Evolutionary conservation across 2,888 invertebrate species (phyloP), one percentile per base, ranked within the genome.

Genomic region (Cantharis rustica): DNA sequence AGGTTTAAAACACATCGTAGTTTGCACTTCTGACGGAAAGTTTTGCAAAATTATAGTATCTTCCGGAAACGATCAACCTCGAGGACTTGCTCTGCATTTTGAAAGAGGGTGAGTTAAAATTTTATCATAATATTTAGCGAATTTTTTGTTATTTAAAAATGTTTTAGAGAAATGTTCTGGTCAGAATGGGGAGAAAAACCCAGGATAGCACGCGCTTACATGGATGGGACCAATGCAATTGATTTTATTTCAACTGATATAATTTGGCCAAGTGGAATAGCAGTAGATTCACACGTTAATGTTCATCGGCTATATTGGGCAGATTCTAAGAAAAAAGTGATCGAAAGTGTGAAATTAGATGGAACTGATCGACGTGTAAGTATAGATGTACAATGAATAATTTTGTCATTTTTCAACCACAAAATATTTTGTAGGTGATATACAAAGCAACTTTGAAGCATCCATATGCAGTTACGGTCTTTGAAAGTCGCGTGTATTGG

Each of bases 401-500:
- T 2, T 27, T 27, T 27, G 31, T 27, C 11, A 27, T 27, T 27
- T 27, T 2, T 27, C 27, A 26, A 26, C 5, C 10, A 26, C 1
- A 0, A 31, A 17, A 10, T 70, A 72, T 68, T 72, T 69, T 80
- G 15, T 69, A 87, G 85, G 83, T 89, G 1, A 85, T 92, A 17
- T 85, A 91, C 1, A 87, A 91, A 82, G 92, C 91, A 13, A 89
- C 92, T 0, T 91, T 94, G 15, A 92, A 93, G 80, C 95, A 95
- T 86, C 97, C 98, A 0, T 96, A 94, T 87, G 92, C 95, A 0
- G 89, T 98, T 79, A 92, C 95, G 0, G 93, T 98, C 1, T 98
- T 97, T 86, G 97, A 97, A 88, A 94, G 96, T 87, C 91, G 91
- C 1, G 86, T 98, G 0, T 98, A 93, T 88, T 98, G 97, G 96